Evolutionary conservation across 2,113 vertebrate genomes (phyloP).

Genomic region (Cygnus atratus): DNA sequence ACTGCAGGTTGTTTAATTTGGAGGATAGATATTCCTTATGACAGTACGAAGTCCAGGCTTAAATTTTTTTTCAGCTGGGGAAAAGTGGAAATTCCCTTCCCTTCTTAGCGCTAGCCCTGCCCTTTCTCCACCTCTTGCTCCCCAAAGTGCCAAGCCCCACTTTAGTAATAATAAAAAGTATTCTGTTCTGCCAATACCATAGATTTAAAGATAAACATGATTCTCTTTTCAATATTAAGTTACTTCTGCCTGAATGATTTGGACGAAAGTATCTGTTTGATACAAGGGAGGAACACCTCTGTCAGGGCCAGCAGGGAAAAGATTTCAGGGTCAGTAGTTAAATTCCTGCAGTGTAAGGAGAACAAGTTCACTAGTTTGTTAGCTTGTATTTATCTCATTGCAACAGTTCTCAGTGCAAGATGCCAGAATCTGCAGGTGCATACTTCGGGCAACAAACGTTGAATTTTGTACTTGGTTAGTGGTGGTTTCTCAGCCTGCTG

Average conservation of each 20-base stretch:
- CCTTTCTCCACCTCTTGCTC: not conserved
- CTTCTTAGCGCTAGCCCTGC: not conserved
- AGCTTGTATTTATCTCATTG: not conserved
- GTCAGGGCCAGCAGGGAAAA: too few species aligned
- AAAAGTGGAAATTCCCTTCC: not conserved
- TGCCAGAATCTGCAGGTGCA: not conserved
- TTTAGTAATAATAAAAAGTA: not conserved
- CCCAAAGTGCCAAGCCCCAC: not conserved
- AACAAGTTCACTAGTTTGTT: not conserved
- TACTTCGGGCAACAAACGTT: accelerated
- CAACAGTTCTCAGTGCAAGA: not conserved
- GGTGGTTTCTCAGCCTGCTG: not conserved
- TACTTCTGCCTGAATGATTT: not conserved
- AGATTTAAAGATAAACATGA: not conserved
- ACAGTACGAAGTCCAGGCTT: not conserved
- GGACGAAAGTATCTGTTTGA: not conserved
- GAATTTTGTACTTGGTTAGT: too few species aligned
- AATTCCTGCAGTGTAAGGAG: not conserved
- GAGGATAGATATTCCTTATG: not conserved
- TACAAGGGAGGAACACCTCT: not conserved
- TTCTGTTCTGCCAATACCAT: not conserved
- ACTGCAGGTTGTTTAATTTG: not conserved
- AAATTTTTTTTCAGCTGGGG: not conserved
- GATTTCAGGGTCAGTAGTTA: not conserved
- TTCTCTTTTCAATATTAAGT: not conserved